Evolutionary conservation across 2,888 invertebrate genomes (phyloP), one percentile per base, ranked within the genome.

Genomic region (Aplocera efformata): DNA sequence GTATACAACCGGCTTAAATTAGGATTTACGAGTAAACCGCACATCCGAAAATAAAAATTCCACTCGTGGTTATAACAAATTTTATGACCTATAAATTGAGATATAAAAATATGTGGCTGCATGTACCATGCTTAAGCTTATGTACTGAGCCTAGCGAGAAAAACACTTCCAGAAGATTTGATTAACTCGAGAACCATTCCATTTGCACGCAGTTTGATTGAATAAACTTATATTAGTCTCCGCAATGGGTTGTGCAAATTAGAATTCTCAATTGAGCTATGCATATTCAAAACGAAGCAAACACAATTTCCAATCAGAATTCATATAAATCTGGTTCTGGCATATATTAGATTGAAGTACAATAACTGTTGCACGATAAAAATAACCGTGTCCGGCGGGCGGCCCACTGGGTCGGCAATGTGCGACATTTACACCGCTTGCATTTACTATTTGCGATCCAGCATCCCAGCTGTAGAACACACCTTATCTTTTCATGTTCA

Each of bases 401-500:
- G 54, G 46, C 42, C 37, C 42, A 41, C 48, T 22, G 34, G 43
- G 56, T 50, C 52, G 57, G 54, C 47, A 67, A 36, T 60, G 60
- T 68, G 70, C 73, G 81, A 80, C 82, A 81, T 84, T 82, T 82
- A 73, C 67, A 79, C 59, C 67, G 64, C 65, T 54, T 82, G 80
- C 82, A 81, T 71, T 78, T 75, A 79, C 82, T 83, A 83, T 84
- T 84, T 83, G 59, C 60, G 74, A 75, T 57, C 56, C 50, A 43
- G 52, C 58, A 60, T 60, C 63, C 60, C 66, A 60, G 66, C 65
- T 64, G 58, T 57, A 46, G 32, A 42, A 31, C 34, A 42, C 23
- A 42, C 30, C 36, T 40, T 46, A 32, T 17, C 10, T 25, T 23
- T 23, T 23, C 31, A 21, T 27, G 23, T 31, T 38, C 20, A 42